Evolutionary conservation across 2,113 vertebrate species (phyloP).

Genomic region (Pomatorhinus ruficollis): DNA sequence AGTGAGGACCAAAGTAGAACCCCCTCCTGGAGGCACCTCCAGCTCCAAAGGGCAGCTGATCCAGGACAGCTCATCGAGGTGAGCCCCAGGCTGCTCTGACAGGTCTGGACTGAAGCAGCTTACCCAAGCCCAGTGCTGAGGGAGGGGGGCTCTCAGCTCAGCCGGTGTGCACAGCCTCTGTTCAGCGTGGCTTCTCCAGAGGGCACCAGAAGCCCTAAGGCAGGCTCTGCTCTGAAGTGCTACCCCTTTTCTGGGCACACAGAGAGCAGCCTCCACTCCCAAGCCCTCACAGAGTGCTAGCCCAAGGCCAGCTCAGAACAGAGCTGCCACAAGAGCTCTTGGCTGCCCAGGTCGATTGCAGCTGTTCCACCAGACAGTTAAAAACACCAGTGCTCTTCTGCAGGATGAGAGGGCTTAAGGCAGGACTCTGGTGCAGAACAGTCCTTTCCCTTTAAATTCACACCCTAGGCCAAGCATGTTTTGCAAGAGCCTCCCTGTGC

Average conservation of each 20-base stretch:
- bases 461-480: constrained; percentile 45
- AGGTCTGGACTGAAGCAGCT: not conserved
- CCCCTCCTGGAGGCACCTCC: not conserved
- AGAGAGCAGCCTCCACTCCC: not conserved
- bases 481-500: constrained; percentile 61
- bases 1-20: not conserved
- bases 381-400: not conserved
- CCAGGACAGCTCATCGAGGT: not conserved
- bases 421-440: not conserved
- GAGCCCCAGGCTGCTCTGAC: not conserved
- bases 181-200: not conserved
- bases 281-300: rapidly evolving
- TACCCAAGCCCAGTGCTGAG: not conserved
- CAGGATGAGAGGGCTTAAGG: not conserved
- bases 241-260: not conserved
- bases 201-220: not conserved
- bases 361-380: not conserved
- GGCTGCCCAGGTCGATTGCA: not conserved
- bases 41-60: not conserved
- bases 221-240: not conserved
- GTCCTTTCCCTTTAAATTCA: constrained; percentile 55
- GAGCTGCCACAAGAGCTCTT: not conserved
- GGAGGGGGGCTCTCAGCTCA: not conserved
- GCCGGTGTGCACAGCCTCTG: not conserved
- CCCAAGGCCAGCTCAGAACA: not conserved